Percentiles rank a stretch among this genome's conserved stretches.
These are phyloP conservation scores for Sebastiscus tertius DNA, from an alignment of 2,797 vertebrate species.

Conservation along the genomic window DNA sequence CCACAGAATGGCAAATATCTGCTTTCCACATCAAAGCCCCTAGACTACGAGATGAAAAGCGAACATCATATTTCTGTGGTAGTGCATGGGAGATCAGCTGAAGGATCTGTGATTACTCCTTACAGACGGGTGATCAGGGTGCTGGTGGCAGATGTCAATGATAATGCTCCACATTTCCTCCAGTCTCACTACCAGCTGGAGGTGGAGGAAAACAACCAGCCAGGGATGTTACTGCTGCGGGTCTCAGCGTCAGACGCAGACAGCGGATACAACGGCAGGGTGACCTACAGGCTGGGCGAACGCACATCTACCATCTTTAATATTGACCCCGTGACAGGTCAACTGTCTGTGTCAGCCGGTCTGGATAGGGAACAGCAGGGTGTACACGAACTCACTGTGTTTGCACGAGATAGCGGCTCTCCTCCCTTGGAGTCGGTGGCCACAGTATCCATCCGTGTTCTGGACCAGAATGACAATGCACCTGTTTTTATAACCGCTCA, in stretches of 20 bases:
- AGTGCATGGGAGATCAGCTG: conserved; percentile 46
- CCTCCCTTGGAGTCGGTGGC: conserved; percentile 74
- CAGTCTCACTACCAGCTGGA: conserved; percentile 70
- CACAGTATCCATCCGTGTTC: conserved; percentile 69
- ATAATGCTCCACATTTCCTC: conserved; percentile 81
- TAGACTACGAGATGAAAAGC: conserved; percentile 81
- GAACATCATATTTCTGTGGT: conserved; percentile 79
- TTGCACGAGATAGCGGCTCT: conserved; percentile 79
- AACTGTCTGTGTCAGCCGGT: conserved; percentile 67
- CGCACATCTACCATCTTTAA: conserved; percentile 67
- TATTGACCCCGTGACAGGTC: conserved; percentile 76
- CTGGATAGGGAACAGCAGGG: conserved; percentile 82
- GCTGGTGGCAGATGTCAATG: conserved; percentile 82
- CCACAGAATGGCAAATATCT: conserved; percentile 82
- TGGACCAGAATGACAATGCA: conserved; percentile 86
- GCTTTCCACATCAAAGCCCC: conserved; percentile 82
- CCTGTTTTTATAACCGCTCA: conserved; percentile 80
- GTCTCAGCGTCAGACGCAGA: conserved; percentile 82
- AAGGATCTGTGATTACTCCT: conserved; percentile 33
- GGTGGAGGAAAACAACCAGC: conserved; percentile 84
- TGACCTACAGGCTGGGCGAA: conserved; percentile 77
- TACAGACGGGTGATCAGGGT: conserved; percentile 71
- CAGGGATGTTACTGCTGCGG: conserved; percentile 64
- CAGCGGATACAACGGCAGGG: conserved; percentile 74
- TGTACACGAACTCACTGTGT: conserved; percentile 71